Conservation (phyloP, 1,140 invertebrate species). For the Goniozus legneri region DNA sequence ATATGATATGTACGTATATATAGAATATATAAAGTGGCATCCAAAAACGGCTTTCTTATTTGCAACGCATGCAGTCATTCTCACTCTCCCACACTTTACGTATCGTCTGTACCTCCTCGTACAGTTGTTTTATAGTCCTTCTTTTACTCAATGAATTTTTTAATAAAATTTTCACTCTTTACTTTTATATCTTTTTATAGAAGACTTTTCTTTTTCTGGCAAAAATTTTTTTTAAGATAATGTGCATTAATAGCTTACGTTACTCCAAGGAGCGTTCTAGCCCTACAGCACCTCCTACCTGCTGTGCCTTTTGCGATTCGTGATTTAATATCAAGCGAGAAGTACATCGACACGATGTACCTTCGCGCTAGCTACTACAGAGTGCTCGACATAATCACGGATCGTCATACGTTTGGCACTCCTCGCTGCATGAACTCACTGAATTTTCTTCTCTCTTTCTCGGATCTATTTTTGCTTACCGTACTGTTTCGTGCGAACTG, state of each 20-base stretch:
- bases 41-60: conserved; percentile 52
- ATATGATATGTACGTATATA: conserved; percentile 49
- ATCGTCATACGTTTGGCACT: conserved; percentile 39
- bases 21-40: conserved; percentile 52
- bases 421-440: conserved; percentile 48
- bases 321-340: conserved; percentile 1
- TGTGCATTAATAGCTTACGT: conserved; percentile 38
- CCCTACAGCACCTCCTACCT: conserved; percentile 49
- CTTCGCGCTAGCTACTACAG: background rate
- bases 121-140: conserved; percentile 14
- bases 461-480: conserved; percentile 70
- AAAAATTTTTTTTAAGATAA: conserved; percentile 22
- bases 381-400: conserved; percentile 20
- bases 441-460: conserved; percentile 23
- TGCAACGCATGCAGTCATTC: conserved; percentile 56
- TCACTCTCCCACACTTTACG: conserved; percentile 54
- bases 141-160: conserved; percentile 1
- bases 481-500: conserved; percentile 92
- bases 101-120: conserved; percentile 21
- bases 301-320: conserved; percentile 35
- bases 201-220: conserved; percentile 7
- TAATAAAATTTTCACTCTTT: background rate
- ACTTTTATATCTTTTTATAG: conserved; percentile 3
- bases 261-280: conserved; percentile 49
- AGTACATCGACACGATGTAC: background rate